Percentiles rank a stretch among this genome's conserved stretches.
Conservation (phyloP, 2,113 vertebrate species). For the Aptenodytes patagonicus region DNA sequence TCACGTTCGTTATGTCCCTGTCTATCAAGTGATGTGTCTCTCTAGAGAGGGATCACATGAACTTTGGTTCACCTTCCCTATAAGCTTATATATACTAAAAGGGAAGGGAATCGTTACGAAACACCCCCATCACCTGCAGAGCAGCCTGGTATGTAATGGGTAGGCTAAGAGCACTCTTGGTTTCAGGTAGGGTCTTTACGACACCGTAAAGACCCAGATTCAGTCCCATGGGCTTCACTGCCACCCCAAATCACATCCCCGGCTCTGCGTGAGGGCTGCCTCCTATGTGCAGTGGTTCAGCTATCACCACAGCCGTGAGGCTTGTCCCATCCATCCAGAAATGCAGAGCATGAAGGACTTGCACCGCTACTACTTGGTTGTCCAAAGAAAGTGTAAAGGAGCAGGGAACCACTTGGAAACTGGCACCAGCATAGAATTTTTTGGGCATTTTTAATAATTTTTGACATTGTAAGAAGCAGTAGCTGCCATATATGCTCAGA, state of each 20-base stretch:
- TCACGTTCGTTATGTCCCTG: fast-evolving
- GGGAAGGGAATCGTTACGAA: neutral
- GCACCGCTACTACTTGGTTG: neutral
- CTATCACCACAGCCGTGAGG: neutral
- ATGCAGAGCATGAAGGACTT: neutral
- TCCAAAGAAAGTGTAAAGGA: neutral
- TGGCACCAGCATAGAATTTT: fast-evolving
- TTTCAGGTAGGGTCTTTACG: neutral
- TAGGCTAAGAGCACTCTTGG: neutral
- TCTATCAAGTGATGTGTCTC: neutral
- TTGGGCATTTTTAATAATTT: neutral
- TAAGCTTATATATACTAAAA: neutral
- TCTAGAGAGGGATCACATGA: neutral
- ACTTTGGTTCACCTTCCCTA: neutral
- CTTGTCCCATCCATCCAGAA: neutral
- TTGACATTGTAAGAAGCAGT: neutral
- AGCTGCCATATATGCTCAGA: neutral
- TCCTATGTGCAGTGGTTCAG: neutral
- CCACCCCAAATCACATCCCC: neutral
- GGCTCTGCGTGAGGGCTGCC: neutral
- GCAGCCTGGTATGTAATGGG: neutral
- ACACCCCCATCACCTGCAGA: neutral
- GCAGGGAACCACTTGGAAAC: neutral
- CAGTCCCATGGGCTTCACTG: neutral
- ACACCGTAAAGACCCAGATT: neutral